Base-by-base conservation (phyloP, 2,888 invertebrate species). In the Melinaea marsaeus region DNA sequence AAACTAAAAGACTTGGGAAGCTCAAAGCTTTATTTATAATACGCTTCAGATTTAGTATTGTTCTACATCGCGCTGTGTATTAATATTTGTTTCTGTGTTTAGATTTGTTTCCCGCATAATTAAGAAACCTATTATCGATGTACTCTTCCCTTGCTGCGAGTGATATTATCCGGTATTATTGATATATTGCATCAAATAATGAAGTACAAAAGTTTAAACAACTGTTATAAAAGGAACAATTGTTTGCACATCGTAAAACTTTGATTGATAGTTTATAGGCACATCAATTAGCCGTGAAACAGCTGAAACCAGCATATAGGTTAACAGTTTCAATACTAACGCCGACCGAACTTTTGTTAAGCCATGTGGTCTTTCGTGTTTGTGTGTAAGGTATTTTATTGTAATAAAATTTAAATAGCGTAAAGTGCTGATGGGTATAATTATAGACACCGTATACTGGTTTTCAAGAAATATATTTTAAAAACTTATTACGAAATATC, bases 231-330 rank as follows among this genome's bases (percentile, higher is more conserved):
- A 79, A 78, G 78, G 75, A 80, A 78, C 82, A 81, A 82, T 86
- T 86, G 87, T 86, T 81, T 81, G 80, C 78, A 73, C 76, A 75
- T 79, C 83, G 86, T 89, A 83, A 88, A 89, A 84, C 81, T 80
- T 80, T 88, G 88, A 89, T 88, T 86, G 87, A 88, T 86, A 80
- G 85, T 84, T 85, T 85, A 86, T 79, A 75, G 80, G 84, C 81
- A 76, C 87, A 83, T 88, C 86, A 85, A 88, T 88, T 87, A 85
- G 84, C 79, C 79, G 74, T 74, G 74, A 73, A 74, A 76, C 77
- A 72, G 72, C 76, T 76, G 81, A 81, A 84, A 75, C 72, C 68
- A 63, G 65, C 74, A 76, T 71, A 79, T 84, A 74, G 85, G 86
- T 86, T 86, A 86, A 84, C 81, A 77, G 79, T 81, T 79, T 80